phyloP scores from a whole-genome alignment of 2,888 invertebrate genomes.

The Eustalomyia histrio region DNA sequence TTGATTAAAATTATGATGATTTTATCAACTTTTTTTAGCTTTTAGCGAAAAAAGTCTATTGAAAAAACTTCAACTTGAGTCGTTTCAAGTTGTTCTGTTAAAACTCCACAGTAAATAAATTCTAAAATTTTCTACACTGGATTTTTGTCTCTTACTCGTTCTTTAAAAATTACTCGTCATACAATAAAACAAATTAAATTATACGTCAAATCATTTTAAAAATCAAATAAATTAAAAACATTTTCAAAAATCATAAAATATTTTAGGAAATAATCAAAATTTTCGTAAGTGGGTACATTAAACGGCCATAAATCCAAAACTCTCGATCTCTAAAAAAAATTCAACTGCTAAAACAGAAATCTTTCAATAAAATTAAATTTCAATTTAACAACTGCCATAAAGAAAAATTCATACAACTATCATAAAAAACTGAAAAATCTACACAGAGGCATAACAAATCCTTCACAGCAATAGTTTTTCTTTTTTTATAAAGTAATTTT shows the following conservation, averaged over 20 bases:
- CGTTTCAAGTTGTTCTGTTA: not conserved
- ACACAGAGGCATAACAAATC: too few relatives aligned
- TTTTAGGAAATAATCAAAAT: slow-evolving; percentile 28
- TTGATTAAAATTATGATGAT: too few relatives aligned
- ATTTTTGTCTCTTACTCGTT: not conserved
- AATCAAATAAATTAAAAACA: slow-evolving; percentile 21
- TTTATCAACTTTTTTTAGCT: too few relatives aligned
- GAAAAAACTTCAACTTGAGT: too few relatives aligned
- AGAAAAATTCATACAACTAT: too few relatives aligned
- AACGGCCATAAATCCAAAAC: slow-evolving; percentile 52
- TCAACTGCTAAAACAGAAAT: not conserved
- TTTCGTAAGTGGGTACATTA: slow-evolving; percentile 30
- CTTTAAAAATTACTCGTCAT: not conserved
- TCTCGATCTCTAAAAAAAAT: slow-evolving; percentile 30
- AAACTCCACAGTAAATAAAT: too few relatives aligned
- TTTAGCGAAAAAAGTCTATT: too few relatives aligned
- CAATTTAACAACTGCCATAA: too few relatives aligned
- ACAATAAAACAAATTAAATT: not conserved
- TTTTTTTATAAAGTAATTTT: too few relatives aligned
- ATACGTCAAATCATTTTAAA: slow-evolving; percentile 1
- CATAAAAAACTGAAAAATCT: not conserved
- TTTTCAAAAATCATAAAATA: slow-evolving; percentile 25
- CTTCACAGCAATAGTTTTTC: too few relatives aligned
- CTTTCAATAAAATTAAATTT: not conserved
- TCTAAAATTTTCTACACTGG: too few relatives aligned